These are phyloP conservation scores for Epicauta chinensis DNA, from an alignment of 1,140 invertebrate genomes.

Conservation along the genomic window DNA sequence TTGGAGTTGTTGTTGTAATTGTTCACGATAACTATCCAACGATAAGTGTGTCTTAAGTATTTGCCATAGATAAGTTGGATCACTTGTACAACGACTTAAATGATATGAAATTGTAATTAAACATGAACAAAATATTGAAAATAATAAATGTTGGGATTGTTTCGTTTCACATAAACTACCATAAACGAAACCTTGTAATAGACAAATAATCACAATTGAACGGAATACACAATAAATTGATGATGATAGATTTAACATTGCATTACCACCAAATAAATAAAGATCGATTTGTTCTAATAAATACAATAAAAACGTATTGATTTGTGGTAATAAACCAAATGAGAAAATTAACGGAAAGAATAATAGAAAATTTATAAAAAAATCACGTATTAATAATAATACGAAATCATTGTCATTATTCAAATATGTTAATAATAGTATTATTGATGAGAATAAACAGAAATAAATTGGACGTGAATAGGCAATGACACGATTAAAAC, in stretches of 20 bases:
- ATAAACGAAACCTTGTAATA: slow-evolving; percentile 87
- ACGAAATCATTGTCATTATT: slow-evolving; percentile 68
- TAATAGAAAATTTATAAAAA: slow-evolving; percentile 73
- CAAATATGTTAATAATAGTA: slow-evolving; percentile 60
- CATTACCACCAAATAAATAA: slow-evolving; percentile 96
- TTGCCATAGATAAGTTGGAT: slow-evolving; percentile 86
- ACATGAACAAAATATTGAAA: slow-evolving; percentile 91
- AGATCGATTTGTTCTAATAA: slow-evolving; percentile 94
- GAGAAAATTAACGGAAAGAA: slow-evolving; percentile 92
- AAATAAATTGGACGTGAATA: slow-evolving; percentile 95
- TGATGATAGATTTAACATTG: slow-evolving; percentile 80
- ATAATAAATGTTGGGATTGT: slow-evolving; percentile 85
- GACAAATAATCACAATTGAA: slow-evolving; percentile 69
- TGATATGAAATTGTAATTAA: slow-evolving; percentile 88
- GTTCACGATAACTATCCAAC: slow-evolving; percentile 54
- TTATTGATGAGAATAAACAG: slow-evolving; percentile 68
- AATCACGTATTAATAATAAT: slow-evolving; percentile 64
- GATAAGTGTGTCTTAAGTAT: slow-evolving; percentile 72
- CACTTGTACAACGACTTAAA: slow-evolving; percentile 83
- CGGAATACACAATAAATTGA: slow-evolving; percentile 79
- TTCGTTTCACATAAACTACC: slow-evolving; percentile 72
- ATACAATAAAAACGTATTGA: slow-evolving; percentile 96
- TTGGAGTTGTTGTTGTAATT: slow-evolving; percentile 39
- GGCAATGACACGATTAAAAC: slow-evolving; percentile 93
- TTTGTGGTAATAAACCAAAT: slow-evolving; percentile 90